Evolutionary conservation across 2,888 invertebrate genomes (phyloP).

Genomic region (Formica aserva): DNA sequence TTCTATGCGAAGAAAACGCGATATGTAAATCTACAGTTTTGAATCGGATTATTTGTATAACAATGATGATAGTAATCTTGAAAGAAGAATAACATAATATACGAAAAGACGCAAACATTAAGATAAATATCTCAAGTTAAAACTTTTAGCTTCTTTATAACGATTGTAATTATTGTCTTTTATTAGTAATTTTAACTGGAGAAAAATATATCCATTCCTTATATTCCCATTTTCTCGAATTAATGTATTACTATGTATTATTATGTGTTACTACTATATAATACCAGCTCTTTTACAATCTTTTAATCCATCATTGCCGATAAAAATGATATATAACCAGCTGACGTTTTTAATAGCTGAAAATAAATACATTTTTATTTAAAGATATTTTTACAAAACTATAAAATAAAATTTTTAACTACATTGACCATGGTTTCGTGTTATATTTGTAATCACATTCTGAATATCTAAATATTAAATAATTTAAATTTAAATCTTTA

Average conservation of each 20-base stretch:
- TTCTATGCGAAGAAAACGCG: neutral
- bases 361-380: conserved; percentile 1
- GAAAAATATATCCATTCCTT: too few relatives aligned
- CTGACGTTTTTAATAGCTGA: neutral
- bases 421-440: too few relatives aligned
- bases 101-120: too few relatives aligned
- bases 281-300: too few relatives aligned
- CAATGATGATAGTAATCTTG: too few relatives aligned
- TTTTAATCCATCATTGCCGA: neutral
- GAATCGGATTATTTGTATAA: neutral
- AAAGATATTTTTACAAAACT: neutral
- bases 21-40: neutral
- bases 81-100: too few relatives aligned
- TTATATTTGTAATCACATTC: neutral
- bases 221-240: neutral
- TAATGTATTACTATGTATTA: neutral
- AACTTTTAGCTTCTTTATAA: too few relatives aligned
- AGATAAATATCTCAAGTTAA: too few relatives aligned
- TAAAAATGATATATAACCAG: neutral
- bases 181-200: too few relatives aligned
- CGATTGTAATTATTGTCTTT: too few relatives aligned
- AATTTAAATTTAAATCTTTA: neutral
- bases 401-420: neutral
- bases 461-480: neutral
- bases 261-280: neutral